These are phyloP conservation scores for Synergus laeviventris DNA, from an alignment of 2,888 invertebrate genomes.

Conservation along the genomic window DNA sequence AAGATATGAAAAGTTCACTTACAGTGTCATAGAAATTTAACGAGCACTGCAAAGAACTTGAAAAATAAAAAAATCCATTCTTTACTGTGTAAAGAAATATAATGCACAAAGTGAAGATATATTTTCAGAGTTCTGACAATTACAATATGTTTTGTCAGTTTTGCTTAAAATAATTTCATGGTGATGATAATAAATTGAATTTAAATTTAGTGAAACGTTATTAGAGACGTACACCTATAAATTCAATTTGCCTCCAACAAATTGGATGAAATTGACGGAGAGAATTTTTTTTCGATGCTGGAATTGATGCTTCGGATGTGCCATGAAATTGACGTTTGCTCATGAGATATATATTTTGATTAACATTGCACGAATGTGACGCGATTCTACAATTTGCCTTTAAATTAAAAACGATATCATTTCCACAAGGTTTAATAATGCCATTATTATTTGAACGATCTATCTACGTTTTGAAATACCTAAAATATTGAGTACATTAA, in stretches of 20 bases:
- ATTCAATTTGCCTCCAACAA: not conserved
- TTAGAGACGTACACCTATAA: not conserved
- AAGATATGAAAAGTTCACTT: not conserved
- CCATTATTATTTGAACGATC: not conserved
- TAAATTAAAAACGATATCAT: not conserved
- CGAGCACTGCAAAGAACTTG: not conserved
- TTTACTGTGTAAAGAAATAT: not conserved
- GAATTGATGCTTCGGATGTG: not conserved
- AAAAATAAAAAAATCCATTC: not conserved
- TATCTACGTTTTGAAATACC: not conserved
- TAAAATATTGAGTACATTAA: not conserved
- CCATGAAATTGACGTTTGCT: constrained; percentile 7
- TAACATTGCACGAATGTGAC: not conserved
- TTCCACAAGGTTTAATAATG: not conserved
- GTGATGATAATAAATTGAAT: not conserved
- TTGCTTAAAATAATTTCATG: not conserved
- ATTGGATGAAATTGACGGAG: not conserved
- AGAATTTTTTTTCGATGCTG: not conserved
- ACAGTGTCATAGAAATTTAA: not conserved
- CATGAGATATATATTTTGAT: constrained; percentile 7
- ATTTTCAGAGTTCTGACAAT: not conserved
- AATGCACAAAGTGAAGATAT: not conserved
- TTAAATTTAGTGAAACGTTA: constrained; percentile 3
- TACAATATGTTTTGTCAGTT: not conserved
- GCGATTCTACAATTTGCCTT: not conserved